phyloP scores from a whole-genome alignment of 2,113 vertebrate genomes.

The Acanthochromis polyacanthus region DNA sequence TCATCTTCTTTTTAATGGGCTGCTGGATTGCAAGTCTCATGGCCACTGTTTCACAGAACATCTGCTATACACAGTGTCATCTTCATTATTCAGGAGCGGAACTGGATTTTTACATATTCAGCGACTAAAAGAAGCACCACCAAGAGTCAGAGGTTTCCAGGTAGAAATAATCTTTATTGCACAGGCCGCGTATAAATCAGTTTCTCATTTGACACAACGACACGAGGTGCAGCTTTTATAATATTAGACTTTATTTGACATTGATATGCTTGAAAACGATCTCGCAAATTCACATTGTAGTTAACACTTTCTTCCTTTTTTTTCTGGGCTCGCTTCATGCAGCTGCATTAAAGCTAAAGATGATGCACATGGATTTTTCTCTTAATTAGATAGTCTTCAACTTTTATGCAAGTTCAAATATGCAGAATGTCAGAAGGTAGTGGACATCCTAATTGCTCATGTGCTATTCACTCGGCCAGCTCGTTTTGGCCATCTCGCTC shows the following conservation, averaged over 20 bases:
- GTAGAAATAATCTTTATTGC: neutral
- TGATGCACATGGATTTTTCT: neutral
- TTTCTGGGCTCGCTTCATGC: neutral
- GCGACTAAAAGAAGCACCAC: neutral
- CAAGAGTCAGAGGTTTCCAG: neutral
- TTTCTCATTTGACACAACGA: neutral
- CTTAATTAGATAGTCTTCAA: slow-evolving; percentile 10
- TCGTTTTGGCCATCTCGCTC: neutral
- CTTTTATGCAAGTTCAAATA: slow-evolving; percentile 5
- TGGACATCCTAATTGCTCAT: slow-evolving; percentile 35
- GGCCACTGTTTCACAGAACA: slow-evolving; percentile 9
- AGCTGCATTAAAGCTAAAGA: neutral
- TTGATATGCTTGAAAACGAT: neutral
- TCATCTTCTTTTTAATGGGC: slow-evolving; percentile 23
- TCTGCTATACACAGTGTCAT: neutral
- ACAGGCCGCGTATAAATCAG: neutral
- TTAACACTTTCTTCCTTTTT: neutral
- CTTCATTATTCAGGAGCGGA: neutral
- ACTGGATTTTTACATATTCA: neutral
- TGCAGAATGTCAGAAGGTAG: slow-evolving; percentile 10
- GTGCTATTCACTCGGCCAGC: neutral
- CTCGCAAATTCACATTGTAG: neutral
- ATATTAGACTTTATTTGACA: neutral
- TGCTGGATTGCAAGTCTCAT: slow-evolving; percentile 6
- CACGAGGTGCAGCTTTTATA: neutral